phyloP scores from a whole-genome alignment of 92 coral and sea anemone genomes.

The Nematostella vectensis region DNA sequence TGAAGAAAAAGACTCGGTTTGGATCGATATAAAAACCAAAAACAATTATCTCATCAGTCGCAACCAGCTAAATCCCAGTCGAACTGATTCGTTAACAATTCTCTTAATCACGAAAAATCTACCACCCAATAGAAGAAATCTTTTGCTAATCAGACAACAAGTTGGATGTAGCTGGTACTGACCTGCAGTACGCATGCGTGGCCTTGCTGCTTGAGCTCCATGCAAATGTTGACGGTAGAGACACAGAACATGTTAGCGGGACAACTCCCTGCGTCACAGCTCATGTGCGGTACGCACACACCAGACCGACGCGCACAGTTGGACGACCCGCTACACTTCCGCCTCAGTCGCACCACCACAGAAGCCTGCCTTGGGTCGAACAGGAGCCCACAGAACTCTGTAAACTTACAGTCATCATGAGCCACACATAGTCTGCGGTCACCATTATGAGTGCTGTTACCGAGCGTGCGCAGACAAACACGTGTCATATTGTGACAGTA shows the following conservation, averaged over 20 bases:
- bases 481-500: slow-evolving; percentile 44
- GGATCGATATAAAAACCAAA: too few species aligned
- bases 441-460: slow-evolving; percentile 1
- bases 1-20: too few species aligned
- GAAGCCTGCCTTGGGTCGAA: slow-evolving; percentile 25
- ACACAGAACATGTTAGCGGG: slow-evolving; percentile 57
- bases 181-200: slow-evolving; percentile 60
- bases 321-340: slow-evolving; percentile 3
- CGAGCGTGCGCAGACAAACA: slow-evolving; percentile 19
- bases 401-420: slow-evolving; percentile 41
- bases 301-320: neutral
- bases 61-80: too few species aligned
- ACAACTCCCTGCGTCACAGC: slow-evolving; percentile 44
- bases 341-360: slow-evolving; percentile 1
- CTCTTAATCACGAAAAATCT: too few species aligned
- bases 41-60: too few species aligned
- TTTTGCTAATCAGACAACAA: too few species aligned
- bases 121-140: too few species aligned
- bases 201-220: slow-evolving; percentile 32
- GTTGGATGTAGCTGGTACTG: too few species aligned
- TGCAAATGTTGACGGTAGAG: slow-evolving; percentile 50
- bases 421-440: slow-evolving; percentile 21
- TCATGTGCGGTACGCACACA: slow-evolving; percentile 7
- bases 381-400: slow-evolving; percentile 45
- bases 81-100: too few species aligned